Evolutionary conservation across 2,888 invertebrate species (phyloP), one percentile per base, ranked within the genome.

Genomic region (Sicus ferrugineus): DNA sequence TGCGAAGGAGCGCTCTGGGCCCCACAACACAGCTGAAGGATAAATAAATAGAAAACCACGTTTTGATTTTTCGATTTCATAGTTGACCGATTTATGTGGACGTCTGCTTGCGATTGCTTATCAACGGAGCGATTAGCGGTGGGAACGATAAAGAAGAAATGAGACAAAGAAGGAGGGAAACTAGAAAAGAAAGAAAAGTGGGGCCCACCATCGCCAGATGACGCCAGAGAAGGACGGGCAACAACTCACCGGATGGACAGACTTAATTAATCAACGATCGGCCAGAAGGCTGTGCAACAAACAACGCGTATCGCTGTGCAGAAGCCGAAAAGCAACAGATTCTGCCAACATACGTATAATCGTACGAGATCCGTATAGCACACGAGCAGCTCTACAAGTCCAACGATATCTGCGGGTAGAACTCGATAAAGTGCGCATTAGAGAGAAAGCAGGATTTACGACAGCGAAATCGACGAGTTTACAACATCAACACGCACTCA

Each of bases 61-160:
- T 69, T 69, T 54, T 71, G 67, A 67, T 67, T 67, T 66, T 52
- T 69, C 58, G 62, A 71, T 67, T 62, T 66, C 21, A 61, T 61
- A 54, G 62, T 28, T n/a, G 54, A 66, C 19, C 52, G 54, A 66
- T 46, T 50, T 34, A 63, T 58, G 23, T 66, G 46, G n/a, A n/a
- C n/a, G n/a, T n/a, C n/a, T n/a, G 70, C 64, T 46, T 38, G 14
- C 64, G 64, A 68, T 52, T 59, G 68, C 62, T 66, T 66, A 71
- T 71, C 71, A 48, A 21, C 16, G 26, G 46, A 14, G 58, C 28
- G 21, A 26, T 7, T 28, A 48, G n/a, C 6, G 46, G 26, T n/a
- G n/a, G n/a, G n/a, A n/a, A n/a, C n/a, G n/a, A n/a, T n/a, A n/a
- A n/a, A n/a, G n/a, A n/a, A n/a, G n/a, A n/a, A n/a, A n/a, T n/a